Conservation (phyloP, 2,888 invertebrate species). For the Idaea biselata region DNA sequence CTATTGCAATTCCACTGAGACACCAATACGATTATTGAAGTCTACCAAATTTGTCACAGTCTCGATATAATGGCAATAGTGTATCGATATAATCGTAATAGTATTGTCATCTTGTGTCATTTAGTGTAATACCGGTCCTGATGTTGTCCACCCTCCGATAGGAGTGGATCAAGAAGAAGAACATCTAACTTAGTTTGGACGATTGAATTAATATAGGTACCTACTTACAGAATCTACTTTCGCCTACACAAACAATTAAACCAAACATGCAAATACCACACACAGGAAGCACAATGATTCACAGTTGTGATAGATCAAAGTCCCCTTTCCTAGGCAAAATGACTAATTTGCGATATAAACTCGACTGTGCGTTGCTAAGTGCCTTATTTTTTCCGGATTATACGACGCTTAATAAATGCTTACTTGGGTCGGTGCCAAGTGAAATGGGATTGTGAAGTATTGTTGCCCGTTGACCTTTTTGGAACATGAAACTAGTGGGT, state of each 20-base stretch:
- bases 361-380: not conserved
- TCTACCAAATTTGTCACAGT: too few relatives aligned
- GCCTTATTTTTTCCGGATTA: not conserved
- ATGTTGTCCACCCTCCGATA: too few relatives aligned
- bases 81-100: too few relatives aligned
- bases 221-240: not conserved
- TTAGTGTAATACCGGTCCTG: too few relatives aligned
- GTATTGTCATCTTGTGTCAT: too few relatives aligned
- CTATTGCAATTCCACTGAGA: too few relatives aligned
- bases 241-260: slow-evolving; percentile 1
- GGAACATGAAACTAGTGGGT: not conserved
- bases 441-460: not conserved
- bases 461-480: not conserved
- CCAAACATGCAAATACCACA: not conserved
- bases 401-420: not conserved
- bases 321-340: slow-evolving; percentile 3
- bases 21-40: too few relatives aligned
- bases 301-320: slow-evolving; percentile 1
- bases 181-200: too few relatives aligned
- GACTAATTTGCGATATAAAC: slow-evolving; percentile 2
- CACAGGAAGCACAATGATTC: not conserved
- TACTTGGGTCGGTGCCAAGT: not conserved
- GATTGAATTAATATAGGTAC: too few relatives aligned
- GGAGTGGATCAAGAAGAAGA: too few relatives aligned
- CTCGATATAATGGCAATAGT: too few relatives aligned